These are phyloP conservation scores for Cathartes aura DNA, from an alignment of 2,113 vertebrate genomes.

Conservation along the genomic window DNA sequence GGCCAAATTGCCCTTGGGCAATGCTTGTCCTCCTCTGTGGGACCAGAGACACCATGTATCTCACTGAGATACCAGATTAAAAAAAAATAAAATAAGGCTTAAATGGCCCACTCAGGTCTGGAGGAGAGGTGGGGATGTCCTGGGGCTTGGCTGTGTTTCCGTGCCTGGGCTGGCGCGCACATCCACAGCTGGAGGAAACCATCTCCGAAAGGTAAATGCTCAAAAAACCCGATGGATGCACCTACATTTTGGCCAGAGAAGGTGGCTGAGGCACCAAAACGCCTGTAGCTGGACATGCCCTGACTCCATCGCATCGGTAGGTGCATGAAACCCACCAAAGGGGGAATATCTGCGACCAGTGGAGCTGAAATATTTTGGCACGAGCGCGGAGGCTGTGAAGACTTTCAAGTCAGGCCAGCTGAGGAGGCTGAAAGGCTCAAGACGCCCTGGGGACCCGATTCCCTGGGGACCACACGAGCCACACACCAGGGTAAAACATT, in stretches of 20 bases:
- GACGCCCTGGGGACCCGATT: neutral
- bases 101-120: neutral
- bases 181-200: neutral
- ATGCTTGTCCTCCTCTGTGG: neutral
- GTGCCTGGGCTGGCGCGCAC: neutral
- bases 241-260: neutral
- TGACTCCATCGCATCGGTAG: neutral
- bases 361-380: neutral
- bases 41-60: rapidly evolving
- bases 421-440: neutral
- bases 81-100: neutral
- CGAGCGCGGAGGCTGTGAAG: rapidly evolving
- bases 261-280: neutral
- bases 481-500: neutral
- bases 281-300: neutral
- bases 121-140: neutral
- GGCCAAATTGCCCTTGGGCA: neutral
- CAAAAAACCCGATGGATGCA: neutral
- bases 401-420: neutral
- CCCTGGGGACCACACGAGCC: neutral
- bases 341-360: rapidly evolving
- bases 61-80: neutral
- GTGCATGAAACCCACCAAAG: neutral
- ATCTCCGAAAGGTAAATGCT: neutral
- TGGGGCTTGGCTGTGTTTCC: neutral